Base-by-base conservation (phyloP, 2,113 vertebrate genomes). In the Nycticebus coucang region DNA sequence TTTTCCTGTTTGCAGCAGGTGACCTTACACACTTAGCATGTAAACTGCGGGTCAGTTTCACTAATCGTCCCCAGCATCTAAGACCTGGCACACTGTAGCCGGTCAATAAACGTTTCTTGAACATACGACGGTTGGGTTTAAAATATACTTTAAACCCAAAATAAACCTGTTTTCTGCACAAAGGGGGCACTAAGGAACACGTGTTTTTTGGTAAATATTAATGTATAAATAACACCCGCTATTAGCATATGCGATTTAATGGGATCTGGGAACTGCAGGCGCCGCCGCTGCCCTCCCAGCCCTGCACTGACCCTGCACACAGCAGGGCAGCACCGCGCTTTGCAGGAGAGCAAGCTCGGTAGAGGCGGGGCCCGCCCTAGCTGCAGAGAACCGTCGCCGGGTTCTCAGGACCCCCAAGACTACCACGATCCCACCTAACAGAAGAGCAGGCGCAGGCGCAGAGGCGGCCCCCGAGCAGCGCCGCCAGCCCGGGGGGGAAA, bases 381-480 rank as follows among this genome's bases (percentile, higher is more conserved):
- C 68, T 2, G 19, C 17, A 19, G 4, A 21, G 3, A 45, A 13
- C 11, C 19, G 4, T 8, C 17, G 3, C 3, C 7, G 0, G 5
- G 1, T 4, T 15, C 50, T 19, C 18, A 1, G 45, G 26, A 37
- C 7, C 18, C 14, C 10, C 4, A 9, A 2, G 13, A 0, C 26
- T 17, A 28, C 3, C 12, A 2, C 3, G 60, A 1, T 0, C 1
- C 30, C 9, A 2, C 2, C 24, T 30, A 9, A 22, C 26, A 4
- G 4, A 0, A 6, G 24, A 0, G 0, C 1, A 1, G 3, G 53
- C 69, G 82, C 82, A 33, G 3, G 72, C 13, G 41, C 71, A 30
- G 6, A 55, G 0, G 0, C 1, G 4, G 4, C 7, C 1, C 33
- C 55, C 0, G 0, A 26, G 1, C 10, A 0, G 19, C 3, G 3